Conservation (phyloP, 2,113 vertebrate genomes). For the Larimichthys crocea region DNA sequence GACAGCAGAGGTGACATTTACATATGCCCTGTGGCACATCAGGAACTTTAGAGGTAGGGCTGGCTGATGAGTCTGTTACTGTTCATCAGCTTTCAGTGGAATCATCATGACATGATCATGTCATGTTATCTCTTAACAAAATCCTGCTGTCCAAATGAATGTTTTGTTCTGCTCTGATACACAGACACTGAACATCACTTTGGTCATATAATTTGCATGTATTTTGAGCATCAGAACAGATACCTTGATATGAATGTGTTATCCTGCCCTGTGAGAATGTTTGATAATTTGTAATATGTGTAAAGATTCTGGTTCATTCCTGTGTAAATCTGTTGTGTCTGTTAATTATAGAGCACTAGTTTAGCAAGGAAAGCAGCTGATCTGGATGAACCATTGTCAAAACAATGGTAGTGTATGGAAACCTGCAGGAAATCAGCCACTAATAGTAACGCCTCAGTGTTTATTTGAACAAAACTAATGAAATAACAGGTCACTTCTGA, state of each 20-base stretch:
- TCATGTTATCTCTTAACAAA: not conserved
- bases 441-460: not conserved
- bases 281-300: not conserved
- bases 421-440: not conserved
- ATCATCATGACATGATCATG: not conserved
- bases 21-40: not conserved
- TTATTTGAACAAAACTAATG: not conserved
- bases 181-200: not conserved
- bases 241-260: not conserved
- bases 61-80: not conserved
- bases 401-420: no score
- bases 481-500: not conserved
- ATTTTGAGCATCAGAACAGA: not conserved
- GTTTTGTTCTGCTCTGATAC: not conserved
- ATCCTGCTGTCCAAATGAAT: not conserved
- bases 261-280: not conserved
- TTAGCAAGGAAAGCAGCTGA: not conserved
- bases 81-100: not conserved
- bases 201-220: not conserved
- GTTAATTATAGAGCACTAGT: not conserved
- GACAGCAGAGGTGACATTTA: no score
- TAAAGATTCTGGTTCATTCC: not conserved
- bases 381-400: not conserved
- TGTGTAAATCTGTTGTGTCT: not conserved
- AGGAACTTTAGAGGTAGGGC: not conserved